These are phyloP conservation scores for Aphelinus certus DNA, from an alignment of 1,140 invertebrate genomes.

Conservation along the genomic window DNA sequence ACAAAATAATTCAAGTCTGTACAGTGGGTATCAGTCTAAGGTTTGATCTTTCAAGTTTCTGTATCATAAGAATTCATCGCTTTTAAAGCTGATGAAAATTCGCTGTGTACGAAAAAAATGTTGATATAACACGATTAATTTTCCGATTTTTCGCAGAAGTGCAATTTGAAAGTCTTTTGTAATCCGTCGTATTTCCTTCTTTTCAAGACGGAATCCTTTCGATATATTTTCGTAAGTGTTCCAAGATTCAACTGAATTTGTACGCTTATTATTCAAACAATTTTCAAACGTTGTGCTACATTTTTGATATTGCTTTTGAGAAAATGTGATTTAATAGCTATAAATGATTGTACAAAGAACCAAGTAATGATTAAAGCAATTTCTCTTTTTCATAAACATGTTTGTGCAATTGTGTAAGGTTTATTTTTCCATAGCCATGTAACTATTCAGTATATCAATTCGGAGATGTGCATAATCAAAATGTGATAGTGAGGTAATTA, in stretches of 20 bases:
- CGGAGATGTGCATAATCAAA: background rate
- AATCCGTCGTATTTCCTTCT: too few relatives aligned
- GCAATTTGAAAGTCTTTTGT: too few relatives aligned
- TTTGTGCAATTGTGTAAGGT: slow-evolving; percentile 9
- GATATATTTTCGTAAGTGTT: background rate
- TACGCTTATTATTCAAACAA: slow-evolving; percentile 3
- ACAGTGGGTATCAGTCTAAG: too few relatives aligned
- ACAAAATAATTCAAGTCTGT: too few relatives aligned
- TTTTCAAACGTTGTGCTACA: slow-evolving; percentile 9
- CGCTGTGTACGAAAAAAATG: slow-evolving; percentile 2
- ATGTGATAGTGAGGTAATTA: slow-evolving; percentile 6
- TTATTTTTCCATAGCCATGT: slow-evolving; percentile 2
- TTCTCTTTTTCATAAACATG: slow-evolving; percentile 3
- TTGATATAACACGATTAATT: background rate
- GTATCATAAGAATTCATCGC: too few relatives aligned
- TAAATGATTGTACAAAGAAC: background rate
- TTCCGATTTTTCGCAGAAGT: too few relatives aligned
- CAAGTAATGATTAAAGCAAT: slow-evolving; percentile 9
- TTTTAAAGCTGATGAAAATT: too few relatives aligned
- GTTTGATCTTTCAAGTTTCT: too few relatives aligned
- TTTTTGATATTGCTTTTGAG: slow-evolving; percentile 17
- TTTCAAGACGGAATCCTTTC: background rate
- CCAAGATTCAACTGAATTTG: background rate
- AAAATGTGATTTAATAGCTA: slow-evolving; percentile 23
- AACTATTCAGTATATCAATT: slow-evolving; percentile 8